A percentile compares a stretch with the other conserved stretches of the same genome.
Evolutionary conservation across 2,888 invertebrate species (phyloP).

Genomic region (Sarcophaga caerulescens): DNA sequence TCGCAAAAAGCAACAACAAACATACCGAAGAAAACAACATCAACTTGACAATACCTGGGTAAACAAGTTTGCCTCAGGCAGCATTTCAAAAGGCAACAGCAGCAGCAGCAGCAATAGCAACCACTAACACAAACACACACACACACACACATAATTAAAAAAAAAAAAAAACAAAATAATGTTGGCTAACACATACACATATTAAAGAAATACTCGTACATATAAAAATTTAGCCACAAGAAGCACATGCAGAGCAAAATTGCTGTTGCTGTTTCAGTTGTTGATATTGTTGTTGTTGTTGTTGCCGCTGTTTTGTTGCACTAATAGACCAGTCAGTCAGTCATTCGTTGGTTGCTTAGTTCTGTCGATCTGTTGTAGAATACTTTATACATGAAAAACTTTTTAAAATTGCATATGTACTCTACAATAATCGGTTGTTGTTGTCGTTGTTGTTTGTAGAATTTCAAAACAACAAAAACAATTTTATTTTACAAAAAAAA

Average conservation of each 20-base stretch:
- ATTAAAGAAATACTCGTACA: no score
- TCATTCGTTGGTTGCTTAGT: not conserved
- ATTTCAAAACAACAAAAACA: slow-evolving; percentile 50
- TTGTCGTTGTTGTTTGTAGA: not conserved
- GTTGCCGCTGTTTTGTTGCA: slow-evolving; percentile 43
- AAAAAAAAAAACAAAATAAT: not conserved
- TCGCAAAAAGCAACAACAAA: not conserved
- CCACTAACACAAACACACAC: not conserved
- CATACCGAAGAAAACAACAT: slow-evolving; percentile 59
- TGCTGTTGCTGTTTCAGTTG: slow-evolving; percentile 3
- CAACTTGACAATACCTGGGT: slow-evolving; percentile 70
- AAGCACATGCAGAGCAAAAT: not conserved
- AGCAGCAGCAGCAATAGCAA: not conserved
- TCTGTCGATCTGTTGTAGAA: not conserved
- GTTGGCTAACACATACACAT: not conserved
- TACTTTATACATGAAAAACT: slow-evolving; percentile 9
- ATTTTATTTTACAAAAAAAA: slow-evolving; percentile 25
- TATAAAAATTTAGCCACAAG: not conserved
- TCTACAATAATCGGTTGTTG: slow-evolving; percentile 3
- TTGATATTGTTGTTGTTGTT: slow-evolving; percentile 1
- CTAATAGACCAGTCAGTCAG: slow-evolving; percentile 54
- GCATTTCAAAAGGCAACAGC: slow-evolving; percentile 14
- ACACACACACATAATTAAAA: no score
- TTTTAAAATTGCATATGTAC: slow-evolving; percentile 44
- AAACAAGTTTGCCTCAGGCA: slow-evolving; percentile 69